Evolutionary conservation across 2,797 vertebrate species (phyloP), one percentile per base, ranked within the genome.

Genomic region (Eidolon dupreanum): DNA sequence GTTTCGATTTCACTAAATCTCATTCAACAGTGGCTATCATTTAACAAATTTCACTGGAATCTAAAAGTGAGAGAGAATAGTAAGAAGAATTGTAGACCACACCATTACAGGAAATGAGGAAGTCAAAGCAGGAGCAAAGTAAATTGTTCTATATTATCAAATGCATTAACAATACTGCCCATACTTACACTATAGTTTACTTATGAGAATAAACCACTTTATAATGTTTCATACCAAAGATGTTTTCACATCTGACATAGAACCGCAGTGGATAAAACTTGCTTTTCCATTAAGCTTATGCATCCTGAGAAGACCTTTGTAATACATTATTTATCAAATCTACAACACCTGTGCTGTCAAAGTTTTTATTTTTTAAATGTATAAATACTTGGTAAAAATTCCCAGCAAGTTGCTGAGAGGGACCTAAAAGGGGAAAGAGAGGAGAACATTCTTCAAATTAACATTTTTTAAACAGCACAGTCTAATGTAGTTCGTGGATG

Each of bases 131-230:
- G 81, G 59, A 92, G 38, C 78, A 71, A 82, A 91, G 65, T 92
- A 93, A 97, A 95, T 84, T 94, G 16, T 93, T 93, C 9, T 75
- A 24, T 94, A 49, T 66, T 66, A 6, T 49, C 5, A 43, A 68
- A 90, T 75, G 82, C 92, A 90, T 97, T 97, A 96, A 82, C 87
- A 36, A 15, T 63, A 89, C 68, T 74, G 75, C 71, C 36, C 63
- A 83, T 74, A 70, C 43, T 71, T 19, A 0, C 70, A 84, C 41
- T 65, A 61, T 92, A 83, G 66, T 79, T 97, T 96, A 82, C 88
- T 97, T 90, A 53, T 55, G 51, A 51, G 93, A 96, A 97, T 95
- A 95, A 98, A 97, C 77, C 94, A 93, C 70, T 95, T 95, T 90
- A 86, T 74, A 96, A 61, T 61, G 81, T 70, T 92, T 90, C 15